A percentile compares a stretch with the other conserved stretches of the same genome.
Conservation (phyloP, 2,888 invertebrate genomes). For the Lagria hirta region DNA sequence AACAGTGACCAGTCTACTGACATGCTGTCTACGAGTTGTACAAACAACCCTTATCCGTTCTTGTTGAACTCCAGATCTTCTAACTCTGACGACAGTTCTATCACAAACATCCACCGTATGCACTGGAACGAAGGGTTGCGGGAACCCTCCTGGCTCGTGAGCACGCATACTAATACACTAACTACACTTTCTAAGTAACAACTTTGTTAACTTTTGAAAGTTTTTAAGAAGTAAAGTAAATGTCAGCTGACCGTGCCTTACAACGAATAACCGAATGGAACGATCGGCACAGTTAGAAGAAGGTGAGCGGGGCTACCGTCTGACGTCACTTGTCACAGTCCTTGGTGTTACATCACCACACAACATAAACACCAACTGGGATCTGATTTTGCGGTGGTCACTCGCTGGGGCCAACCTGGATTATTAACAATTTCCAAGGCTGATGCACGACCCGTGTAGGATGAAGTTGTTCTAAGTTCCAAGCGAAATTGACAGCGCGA, state of each 20-base stretch:
- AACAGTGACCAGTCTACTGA: slow-evolving; percentile 51
- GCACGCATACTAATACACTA: slow-evolving; percentile 28
- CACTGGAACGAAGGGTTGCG: slow-evolving; percentile 22
- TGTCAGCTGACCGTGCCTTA: slow-evolving; percentile 34
- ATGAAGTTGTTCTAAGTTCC: slow-evolving; percentile 16
- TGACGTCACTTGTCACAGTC: slow-evolving; percentile 31
- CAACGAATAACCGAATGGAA: slow-evolving; percentile 31
- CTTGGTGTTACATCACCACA: slow-evolving; percentile 28
- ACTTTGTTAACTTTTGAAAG: not conserved
- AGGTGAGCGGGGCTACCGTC: slow-evolving; percentile 29
- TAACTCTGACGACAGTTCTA: slow-evolving; percentile 50
- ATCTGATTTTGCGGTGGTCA: no score
- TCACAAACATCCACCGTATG: slow-evolving; percentile 43
- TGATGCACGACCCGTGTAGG: slow-evolving; percentile 21
- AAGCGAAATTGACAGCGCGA: slow-evolving; percentile 26
- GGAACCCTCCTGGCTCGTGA: slow-evolving; percentile 25
- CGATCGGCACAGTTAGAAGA: slow-evolving; percentile 31
- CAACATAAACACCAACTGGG: slow-evolving; percentile 11
- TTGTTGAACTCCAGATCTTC: slow-evolving; percentile 48
- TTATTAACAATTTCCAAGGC: slow-evolving; percentile 15
- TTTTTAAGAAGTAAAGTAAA: slow-evolving; percentile 17
- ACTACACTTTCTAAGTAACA: no score
- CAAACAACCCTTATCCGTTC: slow-evolving; percentile 52
- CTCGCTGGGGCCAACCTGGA: not conserved
- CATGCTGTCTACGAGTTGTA: slow-evolving; percentile 51